Conservation (phyloP, 2,113 vertebrate genomes). For the Podiceps cristatus region DNA sequence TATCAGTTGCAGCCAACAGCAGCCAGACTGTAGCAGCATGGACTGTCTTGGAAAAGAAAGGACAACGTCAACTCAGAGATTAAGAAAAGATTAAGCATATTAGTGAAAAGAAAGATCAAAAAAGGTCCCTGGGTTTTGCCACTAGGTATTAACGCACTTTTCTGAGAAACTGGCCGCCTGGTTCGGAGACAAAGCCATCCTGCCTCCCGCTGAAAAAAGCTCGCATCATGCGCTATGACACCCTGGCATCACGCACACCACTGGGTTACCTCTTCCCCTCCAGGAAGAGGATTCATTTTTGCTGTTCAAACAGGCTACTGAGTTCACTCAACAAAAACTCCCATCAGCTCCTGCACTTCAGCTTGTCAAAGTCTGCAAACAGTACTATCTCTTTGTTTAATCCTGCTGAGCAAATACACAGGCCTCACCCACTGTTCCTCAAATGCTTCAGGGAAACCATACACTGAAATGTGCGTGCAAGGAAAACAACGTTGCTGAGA, state of each 20-base stretch:
- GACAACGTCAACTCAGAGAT: background rate
- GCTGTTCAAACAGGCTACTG: background rate
- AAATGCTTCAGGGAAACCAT: background rate
- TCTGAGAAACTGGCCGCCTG: background rate
- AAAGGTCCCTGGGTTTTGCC: background rate
- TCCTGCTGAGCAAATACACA: background rate
- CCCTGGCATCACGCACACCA: accelerated
- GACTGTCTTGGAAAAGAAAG: background rate
- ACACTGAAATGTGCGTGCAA: accelerated
- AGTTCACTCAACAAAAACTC: background rate
- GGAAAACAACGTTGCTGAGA: background rate
- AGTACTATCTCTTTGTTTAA: background rate
- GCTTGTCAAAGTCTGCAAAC: background rate
- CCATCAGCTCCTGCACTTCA: background rate
- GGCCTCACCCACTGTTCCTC: background rate
- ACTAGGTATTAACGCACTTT: background rate
- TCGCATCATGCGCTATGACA: background rate
- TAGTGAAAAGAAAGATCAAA: background rate
- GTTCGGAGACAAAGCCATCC: background rate
- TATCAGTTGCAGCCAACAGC: background rate
- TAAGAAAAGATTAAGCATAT: background rate
- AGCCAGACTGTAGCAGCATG: background rate
- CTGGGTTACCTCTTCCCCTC: background rate
- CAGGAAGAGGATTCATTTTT: background rate
- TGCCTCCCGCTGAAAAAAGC: background rate